Evolutionary conservation across 2,888 invertebrate species (phyloP).

Genomic region (Polyploca ridens): DNA sequence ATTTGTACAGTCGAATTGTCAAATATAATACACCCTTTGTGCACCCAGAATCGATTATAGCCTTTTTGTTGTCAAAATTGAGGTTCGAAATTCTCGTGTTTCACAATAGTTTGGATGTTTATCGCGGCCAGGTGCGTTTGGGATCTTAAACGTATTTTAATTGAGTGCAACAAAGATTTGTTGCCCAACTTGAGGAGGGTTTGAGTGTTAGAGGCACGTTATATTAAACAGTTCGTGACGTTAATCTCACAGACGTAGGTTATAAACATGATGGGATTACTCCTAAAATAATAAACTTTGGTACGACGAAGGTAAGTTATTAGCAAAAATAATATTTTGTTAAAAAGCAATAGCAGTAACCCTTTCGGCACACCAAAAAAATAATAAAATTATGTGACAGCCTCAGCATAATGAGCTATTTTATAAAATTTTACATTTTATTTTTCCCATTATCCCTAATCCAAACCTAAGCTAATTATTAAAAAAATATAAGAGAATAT

Average conservation of each 20-base stretch:
- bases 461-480: neutral
- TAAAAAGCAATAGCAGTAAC: too few relatives aligned
- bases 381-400: too few relatives aligned
- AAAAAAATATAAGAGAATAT: neutral
- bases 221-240: neutral
- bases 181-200: slow-evolving; percentile 24
- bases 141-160: slow-evolving; percentile 77
- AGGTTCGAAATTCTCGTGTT: slow-evolving; percentile 81
- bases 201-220: slow-evolving; percentile 10
- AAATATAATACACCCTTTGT: slow-evolving; percentile 81
- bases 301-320: too few relatives aligned
- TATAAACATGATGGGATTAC: neutral
- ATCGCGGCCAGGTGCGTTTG: slow-evolving; percentile 76
- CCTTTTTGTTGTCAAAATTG: slow-evolving; percentile 84
- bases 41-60: slow-evolving; percentile 81
- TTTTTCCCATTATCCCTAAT: neutral
- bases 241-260: neutral
- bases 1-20: slow-evolving; percentile 81
- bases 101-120: slow-evolving; percentile 81
- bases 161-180: slow-evolving; percentile 60
- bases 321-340: too few relatives aligned
- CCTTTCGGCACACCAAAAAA: too few relatives aligned
- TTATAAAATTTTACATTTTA: neutral
- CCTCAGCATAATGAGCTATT: too few relatives aligned
- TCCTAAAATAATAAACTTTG: slow-evolving; percentile 4